Conservation (phyloP, 30 jellyfish, hydroid and myxozoan genomes). For the Hydractinia symbiolongicarpus region DNA sequence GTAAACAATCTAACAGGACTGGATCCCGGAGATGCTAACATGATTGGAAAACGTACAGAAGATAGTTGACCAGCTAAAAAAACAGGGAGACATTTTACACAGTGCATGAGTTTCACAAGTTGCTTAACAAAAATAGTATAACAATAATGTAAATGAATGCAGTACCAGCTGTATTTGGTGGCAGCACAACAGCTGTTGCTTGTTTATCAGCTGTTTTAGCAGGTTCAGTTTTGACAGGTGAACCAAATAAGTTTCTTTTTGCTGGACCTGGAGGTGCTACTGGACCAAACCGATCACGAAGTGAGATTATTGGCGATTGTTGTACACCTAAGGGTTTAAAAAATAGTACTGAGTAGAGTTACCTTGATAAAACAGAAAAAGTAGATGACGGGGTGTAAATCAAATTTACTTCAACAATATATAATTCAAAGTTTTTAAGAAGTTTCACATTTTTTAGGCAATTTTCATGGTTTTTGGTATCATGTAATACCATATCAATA, state of each 20-base stretch:
- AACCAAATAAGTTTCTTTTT: conserved; percentile 61
- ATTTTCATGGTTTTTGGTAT: too few relatives aligned
- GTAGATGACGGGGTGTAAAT: not conserved
- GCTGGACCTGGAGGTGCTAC: conserved; percentile 49
- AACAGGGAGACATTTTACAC: not conserved
- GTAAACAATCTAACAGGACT: conserved; percentile 38
- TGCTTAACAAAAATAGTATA: not conserved
- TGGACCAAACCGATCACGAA: conserved; percentile 25
- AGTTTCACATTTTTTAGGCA: too few relatives aligned
- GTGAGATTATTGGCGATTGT: conserved; percentile 36
- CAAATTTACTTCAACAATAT: not conserved
- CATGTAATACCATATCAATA: too few relatives aligned
- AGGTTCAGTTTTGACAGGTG: conserved; percentile 24
- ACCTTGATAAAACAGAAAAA: too few relatives aligned
- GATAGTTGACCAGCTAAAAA: conserved; percentile 22
- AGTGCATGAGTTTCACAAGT: not conserved
- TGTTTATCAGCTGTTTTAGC: not conserved
- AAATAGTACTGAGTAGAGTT: not conserved
- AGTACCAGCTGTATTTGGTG: conserved; percentile 23
- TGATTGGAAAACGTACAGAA: conserved; percentile 32
- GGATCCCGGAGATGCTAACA: conserved; percentile 42
- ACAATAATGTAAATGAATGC: not conserved
- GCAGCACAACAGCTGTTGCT: conserved; percentile 27
- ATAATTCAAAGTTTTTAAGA: too few relatives aligned
- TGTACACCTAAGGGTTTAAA: not conserved